Conservation (phyloP, 2,113 vertebrate genomes). For the Prolemur simus region DNA sequence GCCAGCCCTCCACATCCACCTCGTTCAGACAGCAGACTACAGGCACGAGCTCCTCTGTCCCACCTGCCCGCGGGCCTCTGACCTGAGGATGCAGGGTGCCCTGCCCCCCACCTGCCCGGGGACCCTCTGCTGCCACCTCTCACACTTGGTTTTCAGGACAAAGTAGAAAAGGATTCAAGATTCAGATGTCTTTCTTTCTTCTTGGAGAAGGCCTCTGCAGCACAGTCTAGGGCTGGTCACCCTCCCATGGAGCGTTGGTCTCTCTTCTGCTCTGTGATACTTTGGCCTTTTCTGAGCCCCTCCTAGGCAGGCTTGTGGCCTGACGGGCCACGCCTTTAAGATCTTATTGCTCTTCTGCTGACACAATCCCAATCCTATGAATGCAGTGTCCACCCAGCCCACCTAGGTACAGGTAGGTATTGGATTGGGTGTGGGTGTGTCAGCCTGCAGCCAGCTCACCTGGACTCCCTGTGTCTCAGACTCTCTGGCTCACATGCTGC, state of each 20-base stretch:
- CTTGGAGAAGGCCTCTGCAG: not conserved
- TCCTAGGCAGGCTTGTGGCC: not conserved
- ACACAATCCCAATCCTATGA: not conserved
- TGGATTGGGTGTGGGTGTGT: fast-evolving
- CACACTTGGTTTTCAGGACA: not conserved
- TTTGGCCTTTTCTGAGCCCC: not conserved
- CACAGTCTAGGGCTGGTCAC: fast-evolving
- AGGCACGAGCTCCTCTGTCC: not conserved
- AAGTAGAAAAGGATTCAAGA: not conserved
- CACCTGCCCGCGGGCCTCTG: fast-evolving
- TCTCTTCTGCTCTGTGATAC: not conserved
- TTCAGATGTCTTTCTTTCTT: too few relatives aligned
- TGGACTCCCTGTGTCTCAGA: not conserved
- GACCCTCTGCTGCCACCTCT: not conserved
- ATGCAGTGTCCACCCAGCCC: not conserved
- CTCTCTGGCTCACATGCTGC: not conserved
- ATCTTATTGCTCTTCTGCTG: too few relatives aligned
- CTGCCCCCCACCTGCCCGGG: not conserved
- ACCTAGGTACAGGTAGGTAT: not conserved
- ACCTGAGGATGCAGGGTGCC: not conserved
- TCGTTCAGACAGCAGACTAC: fast-evolving
- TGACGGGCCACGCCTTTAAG: not conserved
- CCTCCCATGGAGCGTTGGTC: too few relatives aligned
- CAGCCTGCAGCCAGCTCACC: too few relatives aligned
- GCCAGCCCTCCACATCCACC: fast-evolving